Conservation (phyloP, 2,113 vertebrate genomes). For the Odontophorus gujanensis region DNA sequence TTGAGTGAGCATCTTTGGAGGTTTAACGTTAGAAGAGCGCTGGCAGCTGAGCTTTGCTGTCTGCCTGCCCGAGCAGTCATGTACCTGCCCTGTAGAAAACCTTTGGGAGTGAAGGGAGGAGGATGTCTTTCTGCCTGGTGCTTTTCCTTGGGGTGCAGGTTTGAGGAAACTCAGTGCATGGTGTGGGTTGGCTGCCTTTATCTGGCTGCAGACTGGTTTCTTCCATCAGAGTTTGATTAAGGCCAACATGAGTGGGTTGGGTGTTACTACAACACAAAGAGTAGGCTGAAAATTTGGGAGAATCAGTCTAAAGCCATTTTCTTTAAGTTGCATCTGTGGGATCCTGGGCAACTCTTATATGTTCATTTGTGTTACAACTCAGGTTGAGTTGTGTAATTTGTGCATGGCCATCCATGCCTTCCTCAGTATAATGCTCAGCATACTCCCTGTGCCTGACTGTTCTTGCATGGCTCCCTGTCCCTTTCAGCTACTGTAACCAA, state of each 20-base stretch:
- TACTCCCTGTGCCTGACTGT: not conserved
- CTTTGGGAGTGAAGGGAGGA: not conserved
- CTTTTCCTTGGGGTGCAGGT: not conserved
- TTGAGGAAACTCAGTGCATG: not conserved
- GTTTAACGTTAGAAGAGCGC: not conserved
- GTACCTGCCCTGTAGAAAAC: not conserved
- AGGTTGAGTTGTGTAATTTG: not conserved
- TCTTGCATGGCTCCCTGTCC: not conserved
- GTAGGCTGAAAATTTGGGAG: not conserved
- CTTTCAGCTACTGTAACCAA: not conserved
- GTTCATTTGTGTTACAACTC: not conserved
- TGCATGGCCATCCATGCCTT: not conserved
- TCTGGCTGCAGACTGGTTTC: not conserved
- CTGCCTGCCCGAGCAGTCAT: not conserved
- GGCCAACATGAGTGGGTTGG: rapidly evolving
- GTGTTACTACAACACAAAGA: not conserved
- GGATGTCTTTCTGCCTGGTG: not conserved
- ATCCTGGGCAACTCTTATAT: not conserved
- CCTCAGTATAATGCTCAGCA: not conserved
- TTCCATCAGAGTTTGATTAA: not conserved
- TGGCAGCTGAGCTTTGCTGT: not conserved
- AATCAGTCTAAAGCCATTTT: not conserved
- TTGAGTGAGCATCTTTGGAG: not conserved
- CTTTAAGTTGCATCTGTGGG: not conserved
- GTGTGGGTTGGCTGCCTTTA: not conserved